Evolutionary conservation across 2,113 vertebrate genomes (phyloP).

Genomic region (Dolichallabes microphthalmus): DNA sequence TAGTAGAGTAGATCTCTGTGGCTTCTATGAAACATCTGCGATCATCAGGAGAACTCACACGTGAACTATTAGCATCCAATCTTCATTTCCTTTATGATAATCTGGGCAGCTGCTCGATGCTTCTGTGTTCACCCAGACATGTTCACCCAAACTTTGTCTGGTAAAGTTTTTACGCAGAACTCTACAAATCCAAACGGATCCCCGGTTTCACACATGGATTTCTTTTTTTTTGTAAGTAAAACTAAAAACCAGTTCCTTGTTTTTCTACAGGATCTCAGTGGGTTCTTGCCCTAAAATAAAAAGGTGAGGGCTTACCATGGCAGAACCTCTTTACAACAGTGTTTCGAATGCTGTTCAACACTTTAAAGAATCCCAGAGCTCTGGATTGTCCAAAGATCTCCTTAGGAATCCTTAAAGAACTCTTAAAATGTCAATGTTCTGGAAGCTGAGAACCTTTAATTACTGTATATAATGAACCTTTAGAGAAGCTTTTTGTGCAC

Average conservation of each 20-base stretch:
- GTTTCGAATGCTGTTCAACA: background rate
- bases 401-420: background rate
- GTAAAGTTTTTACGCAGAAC: background rate
- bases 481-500: background rate
- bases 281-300: background rate
- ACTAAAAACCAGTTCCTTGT: background rate
- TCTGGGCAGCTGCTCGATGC: background rate
- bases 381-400: background rate
- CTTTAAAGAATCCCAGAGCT: background rate
- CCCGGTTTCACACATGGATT: background rate
- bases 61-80: background rate
- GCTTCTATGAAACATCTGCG: background rate
- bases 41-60: background rate
- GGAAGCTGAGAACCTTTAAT: background rate
- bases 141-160: background rate
- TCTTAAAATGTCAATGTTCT: background rate
- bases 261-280: background rate
- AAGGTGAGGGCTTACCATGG: background rate
- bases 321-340: background rate
- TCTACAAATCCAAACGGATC: background rate
- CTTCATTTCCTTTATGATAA: background rate
- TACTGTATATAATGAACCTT: background rate
- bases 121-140: background rate
- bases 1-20: background rate
- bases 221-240: background rate